Evolutionary conservation across 2,888 invertebrate species (phyloP).

Genomic region (Microctonus hyperodae): DNA sequence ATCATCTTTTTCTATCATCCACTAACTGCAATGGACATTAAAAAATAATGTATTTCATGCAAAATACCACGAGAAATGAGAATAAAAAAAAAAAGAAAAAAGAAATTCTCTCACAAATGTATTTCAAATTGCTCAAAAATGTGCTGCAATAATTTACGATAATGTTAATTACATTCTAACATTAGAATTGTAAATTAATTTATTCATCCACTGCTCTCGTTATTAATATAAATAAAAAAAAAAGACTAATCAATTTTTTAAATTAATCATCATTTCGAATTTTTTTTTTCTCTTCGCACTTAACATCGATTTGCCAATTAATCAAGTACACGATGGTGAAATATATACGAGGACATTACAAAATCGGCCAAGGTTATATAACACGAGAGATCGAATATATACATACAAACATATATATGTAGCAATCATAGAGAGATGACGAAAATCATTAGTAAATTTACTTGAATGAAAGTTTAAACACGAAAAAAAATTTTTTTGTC

Average conservation of each 20-base stretch:
- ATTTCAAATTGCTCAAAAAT: conserved; percentile 6
- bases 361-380: conserved; percentile 26
- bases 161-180: background rate
- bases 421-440: background rate
- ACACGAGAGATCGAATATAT: conserved; percentile 2
- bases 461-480: background rate
- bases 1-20: background rate
- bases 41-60: conserved; percentile 24
- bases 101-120: conserved; percentile 15
- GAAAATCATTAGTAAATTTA: background rate
- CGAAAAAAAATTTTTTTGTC: background rate
- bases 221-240: background rate
- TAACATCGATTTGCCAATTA: conserved; percentile 22
- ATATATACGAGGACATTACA: conserved; percentile 23
- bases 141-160: background rate
- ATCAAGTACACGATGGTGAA: conserved; percentile 22
- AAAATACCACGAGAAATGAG: conserved; percentile 4
- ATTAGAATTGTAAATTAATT: background rate
- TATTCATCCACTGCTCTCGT: background rate
- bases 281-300: background rate
- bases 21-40: conserved; percentile 25
- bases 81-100: conserved; percentile 16
- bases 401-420: background rate
- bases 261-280: too few species aligned
- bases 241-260: background rate